phyloP scores from a whole-genome alignment of 2,797 vertebrate genomes.

The Pelochelys cantorii region DNA sequence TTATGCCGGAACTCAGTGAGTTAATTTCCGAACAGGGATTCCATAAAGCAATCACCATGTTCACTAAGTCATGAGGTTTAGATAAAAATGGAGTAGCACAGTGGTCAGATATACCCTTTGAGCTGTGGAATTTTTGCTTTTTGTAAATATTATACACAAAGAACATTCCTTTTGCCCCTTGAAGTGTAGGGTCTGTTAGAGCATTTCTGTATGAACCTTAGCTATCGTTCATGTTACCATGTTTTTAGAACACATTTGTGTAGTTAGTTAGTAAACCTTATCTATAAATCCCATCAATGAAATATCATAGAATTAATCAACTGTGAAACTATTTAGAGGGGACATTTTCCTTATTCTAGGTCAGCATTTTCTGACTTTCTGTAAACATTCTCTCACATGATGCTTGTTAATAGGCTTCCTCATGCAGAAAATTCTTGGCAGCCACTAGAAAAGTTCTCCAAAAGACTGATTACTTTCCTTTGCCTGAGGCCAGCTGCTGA shows the following conservation, averaged over 20 bases:
- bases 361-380: slow-evolving; percentile 79
- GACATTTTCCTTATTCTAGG: slow-evolving; percentile 69
- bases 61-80: background rate
- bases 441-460: slow-evolving; percentile 69
- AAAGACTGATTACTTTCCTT: slow-evolving; percentile 76
- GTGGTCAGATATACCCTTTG: background rate
- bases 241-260: slow-evolving; percentile 27
- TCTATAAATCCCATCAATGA: slow-evolving; percentile 70
- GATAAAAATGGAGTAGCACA: background rate
- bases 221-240: background rate
- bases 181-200: background rate
- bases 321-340: slow-evolving; percentile 64
- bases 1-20: background rate
- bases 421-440: slow-evolving; percentile 81
- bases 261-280: slow-evolving; percentile 68
- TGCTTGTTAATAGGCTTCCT: slow-evolving; percentile 77
- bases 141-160: background rate
- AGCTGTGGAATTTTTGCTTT: slow-evolving; percentile 1
- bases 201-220: background rate
- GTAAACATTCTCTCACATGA: slow-evolving; percentile 77
- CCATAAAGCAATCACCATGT: rapidly evolving
- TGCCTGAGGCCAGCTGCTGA: slow-evolving; percentile 67
- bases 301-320: slow-evolving; percentile 72
- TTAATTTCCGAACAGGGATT: slow-evolving; percentile 17
- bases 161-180: background rate